A percentile compares a stretch with the other conserved stretches of the same genome.
Evolutionary conservation across 2,888 invertebrate species (phyloP).

Genomic region (Cheilosia soror): DNA sequence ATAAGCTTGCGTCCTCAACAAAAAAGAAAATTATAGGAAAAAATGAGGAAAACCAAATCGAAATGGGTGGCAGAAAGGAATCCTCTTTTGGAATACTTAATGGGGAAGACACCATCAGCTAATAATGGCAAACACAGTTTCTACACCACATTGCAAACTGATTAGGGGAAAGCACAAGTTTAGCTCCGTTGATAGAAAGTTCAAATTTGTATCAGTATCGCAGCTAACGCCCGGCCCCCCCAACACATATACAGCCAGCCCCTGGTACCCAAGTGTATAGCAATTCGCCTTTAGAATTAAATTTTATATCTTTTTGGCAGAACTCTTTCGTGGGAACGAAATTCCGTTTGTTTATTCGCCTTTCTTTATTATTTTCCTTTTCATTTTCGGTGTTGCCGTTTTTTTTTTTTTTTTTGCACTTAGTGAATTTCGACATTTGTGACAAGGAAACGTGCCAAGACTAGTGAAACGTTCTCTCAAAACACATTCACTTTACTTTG

Average conservation of each 20-base stretch:
- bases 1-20: slow-evolving; percentile 51
- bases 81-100: slow-evolving; percentile 52
- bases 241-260: no score
- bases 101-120: slow-evolving; percentile 50
- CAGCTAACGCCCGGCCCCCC: background rate
- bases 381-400: background rate
- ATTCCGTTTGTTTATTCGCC: slow-evolving; percentile 45
- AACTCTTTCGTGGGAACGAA: slow-evolving; percentile 34
- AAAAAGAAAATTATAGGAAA: slow-evolving; percentile 30
- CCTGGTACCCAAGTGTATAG: background rate
- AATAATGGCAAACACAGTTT: slow-evolving; percentile 48
- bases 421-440: slow-evolving; percentile 69
- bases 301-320: slow-evolving; percentile 34
- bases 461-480: slow-evolving; percentile 42
- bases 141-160: slow-evolving; percentile 19
- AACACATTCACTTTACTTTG: slow-evolving; percentile 51
- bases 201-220: slow-evolving; percentile 39
- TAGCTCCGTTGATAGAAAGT: slow-evolving; percentile 17
- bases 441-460: slow-evolving; percentile 70
- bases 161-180: background rate
- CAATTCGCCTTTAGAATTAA: slow-evolving; percentile 18
- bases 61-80: slow-evolving; percentile 25
- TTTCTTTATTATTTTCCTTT: slow-evolving; percentile 32
- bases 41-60: slow-evolving; percentile 7
- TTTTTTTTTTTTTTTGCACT: slow-evolving; percentile 31